phyloP scores from a whole-genome alignment of 2,797 vertebrate genomes.

The Rhinophrynus dorsalis region DNA sequence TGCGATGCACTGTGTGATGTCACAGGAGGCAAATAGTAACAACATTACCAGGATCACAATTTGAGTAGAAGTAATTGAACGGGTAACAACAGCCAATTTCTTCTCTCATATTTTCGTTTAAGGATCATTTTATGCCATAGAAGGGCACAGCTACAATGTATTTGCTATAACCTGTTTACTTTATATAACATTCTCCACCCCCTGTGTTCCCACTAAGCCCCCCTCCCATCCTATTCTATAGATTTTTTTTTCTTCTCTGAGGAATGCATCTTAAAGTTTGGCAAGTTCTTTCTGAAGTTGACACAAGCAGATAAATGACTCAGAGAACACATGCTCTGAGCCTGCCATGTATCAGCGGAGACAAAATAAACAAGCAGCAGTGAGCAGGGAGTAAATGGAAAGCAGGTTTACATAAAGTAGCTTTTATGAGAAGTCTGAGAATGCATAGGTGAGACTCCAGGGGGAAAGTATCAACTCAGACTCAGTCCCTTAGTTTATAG shows the following conservation, averaged over 20 bases:
- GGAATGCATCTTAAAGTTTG: constrained; percentile 37
- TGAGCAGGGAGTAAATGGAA: constrained; percentile 27
- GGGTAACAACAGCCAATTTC: too few relatives aligned
- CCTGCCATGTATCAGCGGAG: constrained; percentile 41
- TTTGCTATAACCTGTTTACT: constrained; percentile 39
- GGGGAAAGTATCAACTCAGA: constrained; percentile 13
- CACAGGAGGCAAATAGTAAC: too few relatives aligned
- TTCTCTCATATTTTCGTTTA: constrained; percentile 24
- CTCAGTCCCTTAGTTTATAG: constrained; percentile 25
- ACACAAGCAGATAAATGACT: not conserved
- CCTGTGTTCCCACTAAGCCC: not conserved
- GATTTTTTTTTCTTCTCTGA: constrained; percentile 26
- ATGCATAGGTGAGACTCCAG: constrained; percentile 32
- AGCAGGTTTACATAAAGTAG: constrained; percentile 42
- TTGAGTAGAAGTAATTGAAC: too few relatives aligned
- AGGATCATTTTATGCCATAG: constrained; percentile 37
- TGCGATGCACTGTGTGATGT: too few relatives aligned
- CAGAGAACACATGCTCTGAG: not conserved
- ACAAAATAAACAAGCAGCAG: constrained; percentile 30
- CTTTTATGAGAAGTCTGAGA: not conserved
- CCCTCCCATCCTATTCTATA: constrained; percentile 11
- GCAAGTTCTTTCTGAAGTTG: constrained; percentile 36
- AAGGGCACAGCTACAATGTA: constrained; percentile 37
- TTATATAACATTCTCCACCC: constrained; percentile 26
- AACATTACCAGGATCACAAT: too few relatives aligned